Base-by-base conservation (phyloP, 2,797 vertebrate genomes). In the Molossus molossus region DNA sequence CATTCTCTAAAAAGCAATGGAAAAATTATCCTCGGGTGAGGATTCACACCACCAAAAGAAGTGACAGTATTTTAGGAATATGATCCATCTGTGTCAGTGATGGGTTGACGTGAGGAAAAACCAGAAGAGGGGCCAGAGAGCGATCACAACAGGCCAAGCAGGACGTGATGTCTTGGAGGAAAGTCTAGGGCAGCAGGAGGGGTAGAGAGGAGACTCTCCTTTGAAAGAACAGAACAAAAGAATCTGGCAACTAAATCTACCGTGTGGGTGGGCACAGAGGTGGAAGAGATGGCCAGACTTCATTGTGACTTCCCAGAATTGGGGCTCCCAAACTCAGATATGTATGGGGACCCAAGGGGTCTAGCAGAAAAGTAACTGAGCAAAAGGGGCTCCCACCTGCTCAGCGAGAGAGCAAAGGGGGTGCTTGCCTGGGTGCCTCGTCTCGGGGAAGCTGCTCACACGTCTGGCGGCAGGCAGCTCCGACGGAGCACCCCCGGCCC, bases 11-110 rank as follows among this genome's bases (percentile, higher is more conserved):
- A 45, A 45, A 45, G 40, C 40, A 45, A 45, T 45, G 40, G 40
- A 45, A 45, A 45, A 45, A 45, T 45, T 45, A 45, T 45, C 40
- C 40, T 45, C 40, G 40, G 40, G 40, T 45, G 40, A 45, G 40
- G 40, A 45, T 45, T 45, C 40, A 45, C 40, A 45, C 4, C 40
- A 45, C 40, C 40, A 45, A 45, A 45, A 45, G 6, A 45, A 33
- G 21, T 76, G 58, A 58, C n/a, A 65, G 73, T 87, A 57, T 80
- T 93, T 81, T 87, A 79, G 37, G 53, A 62, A n/a, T 50, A 57
- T 45, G 60, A 87, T 57, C 25, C 40, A 27, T 91, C 79, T 91
- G 50, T 65, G 60, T 27, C 37, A 64, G 37, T 58, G 67, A 80
- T 88, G 64, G 48, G 37, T 37, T 21, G 33, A 84, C 80, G 70